Evolutionary conservation across 2,888 invertebrate species (phyloP).

Genomic region (Noctua janthina): DNA sequence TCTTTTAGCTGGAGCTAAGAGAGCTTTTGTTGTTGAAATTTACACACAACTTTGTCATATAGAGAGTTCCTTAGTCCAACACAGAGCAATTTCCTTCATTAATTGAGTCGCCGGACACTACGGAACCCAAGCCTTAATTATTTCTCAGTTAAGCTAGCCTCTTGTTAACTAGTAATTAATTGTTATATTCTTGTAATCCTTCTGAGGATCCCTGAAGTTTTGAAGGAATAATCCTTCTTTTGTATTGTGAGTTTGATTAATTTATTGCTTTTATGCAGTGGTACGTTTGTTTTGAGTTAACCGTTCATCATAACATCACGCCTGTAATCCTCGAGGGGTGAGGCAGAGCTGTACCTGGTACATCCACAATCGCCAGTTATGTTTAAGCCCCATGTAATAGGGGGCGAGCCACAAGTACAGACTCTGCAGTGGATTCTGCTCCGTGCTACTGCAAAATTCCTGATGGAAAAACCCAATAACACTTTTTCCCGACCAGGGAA

Average conservation of each 20-base stretch:
- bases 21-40: too few species aligned
- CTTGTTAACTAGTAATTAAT: conserved; percentile 63
- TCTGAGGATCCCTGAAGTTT: conserved; percentile 37
- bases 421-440: not conserved
- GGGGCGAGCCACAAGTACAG: not conserved
- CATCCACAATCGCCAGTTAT: not conserved
- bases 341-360: not conserved
- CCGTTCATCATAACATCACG: not conserved
- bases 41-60: conserved; percentile 20
- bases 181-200: conserved; percentile 52
- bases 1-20: not conserved
- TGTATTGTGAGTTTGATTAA: conserved; percentile 21
- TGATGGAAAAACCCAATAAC: not conserved
- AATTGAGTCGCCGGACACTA: conserved; percentile 61
- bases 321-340: not conserved
- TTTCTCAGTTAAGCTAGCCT: conserved; percentile 53
- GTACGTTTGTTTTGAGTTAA: conserved; percentile 4
- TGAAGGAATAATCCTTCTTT: conserved; percentile 42
- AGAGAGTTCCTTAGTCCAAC: conserved; percentile 34
- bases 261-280: conserved; percentile 23
- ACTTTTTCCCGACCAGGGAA: not conserved
- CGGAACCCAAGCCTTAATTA: conserved; percentile 59
- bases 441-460: not conserved
- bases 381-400: not conserved
- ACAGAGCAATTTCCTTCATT: conserved; percentile 57